Evolutionary conservation across 2,888 invertebrate species (phyloP).

Genomic region (Auanema freiburgensis): DNA sequence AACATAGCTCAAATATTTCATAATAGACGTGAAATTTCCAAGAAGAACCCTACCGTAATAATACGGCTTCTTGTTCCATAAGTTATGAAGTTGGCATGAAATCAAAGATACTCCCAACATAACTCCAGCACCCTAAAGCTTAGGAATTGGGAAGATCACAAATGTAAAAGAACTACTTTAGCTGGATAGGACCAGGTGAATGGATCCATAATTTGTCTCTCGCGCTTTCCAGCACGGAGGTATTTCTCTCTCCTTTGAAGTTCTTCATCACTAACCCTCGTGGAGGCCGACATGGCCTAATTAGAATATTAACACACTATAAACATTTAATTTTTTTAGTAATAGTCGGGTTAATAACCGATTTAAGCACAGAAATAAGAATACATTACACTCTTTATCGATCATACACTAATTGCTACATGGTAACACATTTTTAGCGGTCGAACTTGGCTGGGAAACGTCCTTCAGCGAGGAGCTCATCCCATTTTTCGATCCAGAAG

Average conservation of each 20-base stretch:
- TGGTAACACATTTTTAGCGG: constrained; percentile 46
- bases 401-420: constrained; percentile 15
- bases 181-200: constrained; percentile 59
- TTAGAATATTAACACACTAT: background rate
- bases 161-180: constrained; percentile 28
- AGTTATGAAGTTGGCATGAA: constrained; percentile 41
- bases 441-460: constrained; percentile 64
- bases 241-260: constrained; percentile 49
- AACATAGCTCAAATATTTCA: constrained; percentile 31
- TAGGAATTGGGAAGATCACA: background rate
- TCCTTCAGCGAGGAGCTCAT: constrained; percentile 61
- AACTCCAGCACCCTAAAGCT: constrained; percentile 35
- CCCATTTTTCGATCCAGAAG: constrained; percentile 64
- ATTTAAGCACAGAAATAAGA: constrained; percentile 7
- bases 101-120: constrained; percentile 40
- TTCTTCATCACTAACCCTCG: constrained; percentile 52
- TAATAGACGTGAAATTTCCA: background rate
- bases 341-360: background rate
- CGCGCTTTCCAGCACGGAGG: constrained; percentile 45
- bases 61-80: constrained; percentile 59
- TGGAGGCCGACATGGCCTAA: constrained; percentile 51
- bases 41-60: constrained; percentile 46
- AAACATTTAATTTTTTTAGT: background rate
- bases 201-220: constrained; percentile 47
- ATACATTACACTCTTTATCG: constrained; percentile 19